Base-by-base conservation (phyloP, 2,888 invertebrate species). In the Stenodera caucasica region DNA sequence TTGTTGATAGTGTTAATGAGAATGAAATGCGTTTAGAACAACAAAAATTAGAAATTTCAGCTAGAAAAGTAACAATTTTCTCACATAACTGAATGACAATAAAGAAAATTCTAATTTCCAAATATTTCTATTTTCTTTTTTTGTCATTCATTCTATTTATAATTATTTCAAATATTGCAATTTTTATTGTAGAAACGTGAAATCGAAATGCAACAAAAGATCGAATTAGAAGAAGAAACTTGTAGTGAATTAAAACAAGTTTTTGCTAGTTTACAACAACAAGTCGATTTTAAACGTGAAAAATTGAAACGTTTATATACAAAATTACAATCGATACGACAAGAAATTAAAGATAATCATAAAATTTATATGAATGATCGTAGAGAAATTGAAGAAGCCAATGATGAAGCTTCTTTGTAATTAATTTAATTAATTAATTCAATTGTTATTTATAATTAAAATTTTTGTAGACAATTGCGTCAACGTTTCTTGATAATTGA, bases 281-380 rank as follows among this genome's bases (percentile, higher is more conserved):
- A 98, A 81, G 96, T 98, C 1, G 98, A 99, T 77, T 89, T 94
- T 59, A 99, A 98, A 81, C 93, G 96, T 23, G 92, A 91, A 73
- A 95, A 97, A 80, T 81, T 98, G 57, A 94, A 95, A 75, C 94
- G 96, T 81, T 87, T 98, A 75, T 90, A 94, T 75, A 85, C 89
- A 14, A 96, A 96, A 81, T 86, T 90, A 54, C 88, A 90, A 75
- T 84, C 85, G 2, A 81, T 88, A 0, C 86, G 91, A 70, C 89
- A 90, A 74, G 95, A 95, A 75, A 85, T 93, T 9, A 86, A 87
- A 65, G 94, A 94, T 75, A 86, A 90, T 55, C 89, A 90, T 60
- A 94, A 93, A 76, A 94, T 94, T 74, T 96, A 96, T 81, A 90
- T 94, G 74, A 87, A 89, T 63, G 97, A 98, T 79, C 84, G 98